Base-by-base conservation (phyloP, 2,888 invertebrate species). In the Euzophera pinguis region DNA sequence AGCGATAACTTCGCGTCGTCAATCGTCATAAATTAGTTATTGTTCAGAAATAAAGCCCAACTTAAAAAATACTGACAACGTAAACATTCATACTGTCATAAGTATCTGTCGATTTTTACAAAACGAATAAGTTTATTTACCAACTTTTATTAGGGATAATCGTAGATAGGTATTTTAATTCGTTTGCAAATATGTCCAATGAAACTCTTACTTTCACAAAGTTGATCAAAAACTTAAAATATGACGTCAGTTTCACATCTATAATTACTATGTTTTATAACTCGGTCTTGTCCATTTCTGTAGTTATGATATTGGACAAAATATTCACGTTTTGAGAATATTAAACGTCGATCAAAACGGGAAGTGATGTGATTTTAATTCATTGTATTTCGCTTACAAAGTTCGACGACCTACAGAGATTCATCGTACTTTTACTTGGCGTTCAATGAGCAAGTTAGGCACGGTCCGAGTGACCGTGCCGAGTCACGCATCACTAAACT, bases 401-500 rank as follows among this genome's bases (percentile, higher is more conserved):
- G 45, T 14, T 34, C 45, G 16, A 45, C 13, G 45, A 45, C 45
- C 45, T 32, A 3, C 45, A n/a, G 5, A 45, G 29, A 45, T 45
- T 32, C 32, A 32, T 32, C 32, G 45, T 10, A 48, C 47, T 48
- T 48, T 48, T 48, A 48, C 47, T 37, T 37, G 35, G 16, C 2
- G 27, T 39, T 38, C 27, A 49, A 38, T 39, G 29, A 49, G 14
- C 41, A 32, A 47, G 41, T 22, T 35, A 42, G 48, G 42, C 51
- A 51, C 42, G 54, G 51, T 22, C 22, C n/a, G n/a, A n/a, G n/a
- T n/a, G n/a, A n/a, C n/a, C n/a, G n/a, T n/a, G 5, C 22, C 5
- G 3, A 5, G 22, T 52, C 48, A 52, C 48, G 37, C 53, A 38
- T 47, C 45, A 32, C 45, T 32, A 45, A 45, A 45, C 45, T 34